These are phyloP conservation scores for Galeopterus variegatus DNA, from an alignment of 2,113 vertebrate genomes.

Conservation along the genomic window DNA sequence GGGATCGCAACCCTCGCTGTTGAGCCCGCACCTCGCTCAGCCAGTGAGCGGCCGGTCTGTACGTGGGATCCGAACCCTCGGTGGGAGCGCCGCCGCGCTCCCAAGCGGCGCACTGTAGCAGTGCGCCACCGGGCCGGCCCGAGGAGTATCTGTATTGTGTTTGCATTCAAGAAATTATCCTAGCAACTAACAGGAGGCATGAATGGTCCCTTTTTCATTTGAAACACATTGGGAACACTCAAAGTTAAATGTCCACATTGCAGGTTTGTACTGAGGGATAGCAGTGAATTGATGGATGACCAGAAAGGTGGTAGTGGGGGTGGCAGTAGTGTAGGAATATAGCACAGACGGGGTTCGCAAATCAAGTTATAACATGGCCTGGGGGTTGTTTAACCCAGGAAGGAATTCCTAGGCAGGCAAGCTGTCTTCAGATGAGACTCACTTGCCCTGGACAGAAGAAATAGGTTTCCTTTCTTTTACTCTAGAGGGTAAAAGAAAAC, in stretches of 20 bases:
- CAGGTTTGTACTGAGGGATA: background rate
- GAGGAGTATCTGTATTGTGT: background rate
- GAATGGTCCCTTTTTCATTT: background rate
- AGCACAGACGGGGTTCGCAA: background rate
- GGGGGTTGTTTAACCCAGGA: background rate
- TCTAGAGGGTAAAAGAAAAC: background rate
- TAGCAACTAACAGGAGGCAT: background rate
- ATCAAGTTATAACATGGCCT: background rate
- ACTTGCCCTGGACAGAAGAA: background rate
- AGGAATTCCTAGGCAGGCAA: constrained; percentile 20
- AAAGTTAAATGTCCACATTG: background rate
- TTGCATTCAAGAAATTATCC: constrained; percentile 42
- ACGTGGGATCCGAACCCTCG: too few relatives aligned
- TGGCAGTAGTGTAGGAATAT: background rate
- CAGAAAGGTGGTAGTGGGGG: background rate
- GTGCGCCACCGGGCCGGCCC: too few relatives aligned
- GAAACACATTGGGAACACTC: background rate
- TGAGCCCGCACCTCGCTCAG: too few relatives aligned
- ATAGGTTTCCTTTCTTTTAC: background rate
- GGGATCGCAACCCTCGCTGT: too few relatives aligned
- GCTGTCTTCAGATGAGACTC: background rate
- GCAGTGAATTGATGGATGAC: background rate
- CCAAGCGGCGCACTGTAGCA: too few relatives aligned
- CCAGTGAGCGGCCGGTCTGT: too few relatives aligned
- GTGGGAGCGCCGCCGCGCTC: too few relatives aligned